Conservation (phyloP, 2,888 invertebrate species). For the Mermis nigrescens region DNA sequence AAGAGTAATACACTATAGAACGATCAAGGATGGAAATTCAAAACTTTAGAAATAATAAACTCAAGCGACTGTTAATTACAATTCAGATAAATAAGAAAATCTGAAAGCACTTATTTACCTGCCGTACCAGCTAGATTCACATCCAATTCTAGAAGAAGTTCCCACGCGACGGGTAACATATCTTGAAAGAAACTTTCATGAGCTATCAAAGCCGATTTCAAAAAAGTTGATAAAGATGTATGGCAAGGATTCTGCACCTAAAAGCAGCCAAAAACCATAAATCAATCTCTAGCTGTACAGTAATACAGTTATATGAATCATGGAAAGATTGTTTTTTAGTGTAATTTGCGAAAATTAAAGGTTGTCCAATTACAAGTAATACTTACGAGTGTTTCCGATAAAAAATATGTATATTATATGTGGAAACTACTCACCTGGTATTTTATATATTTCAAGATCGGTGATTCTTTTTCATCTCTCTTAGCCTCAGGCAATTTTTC, state of each 20-base stretch:
- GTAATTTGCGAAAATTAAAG: too few species aligned
- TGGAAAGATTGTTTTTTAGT: too few species aligned
- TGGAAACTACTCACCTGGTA: conserved; percentile 47
- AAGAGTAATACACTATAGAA: too few species aligned
- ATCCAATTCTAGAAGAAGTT: conserved; percentile 73
- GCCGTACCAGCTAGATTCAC: conserved; percentile 40
- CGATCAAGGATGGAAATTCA: too few species aligned
- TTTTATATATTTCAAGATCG: conserved; percentile 59
- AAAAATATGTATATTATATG: not conserved
- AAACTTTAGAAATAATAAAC: too few species aligned
- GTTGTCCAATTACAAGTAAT: not conserved
- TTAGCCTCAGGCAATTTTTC: conserved; percentile 41
- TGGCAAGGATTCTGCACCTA: conserved; percentile 75
- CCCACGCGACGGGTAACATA: conserved; percentile 81
- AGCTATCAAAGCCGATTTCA: conserved; percentile 74
- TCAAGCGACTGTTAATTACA: too few species aligned
- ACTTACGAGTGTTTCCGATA: not conserved
- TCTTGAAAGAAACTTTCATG: conserved; percentile 49
- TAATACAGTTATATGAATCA: not conserved
- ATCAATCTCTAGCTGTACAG: not conserved
- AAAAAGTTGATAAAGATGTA: conserved; percentile 58
- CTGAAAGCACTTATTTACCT: too few species aligned
- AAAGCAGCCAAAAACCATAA: conserved; percentile 13
- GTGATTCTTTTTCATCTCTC: conserved; percentile 28
- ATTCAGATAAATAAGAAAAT: too few species aligned